Conservation (phyloP, 2,888 invertebrate genomes). For the Eupeodes latifasciatus region DNA sequence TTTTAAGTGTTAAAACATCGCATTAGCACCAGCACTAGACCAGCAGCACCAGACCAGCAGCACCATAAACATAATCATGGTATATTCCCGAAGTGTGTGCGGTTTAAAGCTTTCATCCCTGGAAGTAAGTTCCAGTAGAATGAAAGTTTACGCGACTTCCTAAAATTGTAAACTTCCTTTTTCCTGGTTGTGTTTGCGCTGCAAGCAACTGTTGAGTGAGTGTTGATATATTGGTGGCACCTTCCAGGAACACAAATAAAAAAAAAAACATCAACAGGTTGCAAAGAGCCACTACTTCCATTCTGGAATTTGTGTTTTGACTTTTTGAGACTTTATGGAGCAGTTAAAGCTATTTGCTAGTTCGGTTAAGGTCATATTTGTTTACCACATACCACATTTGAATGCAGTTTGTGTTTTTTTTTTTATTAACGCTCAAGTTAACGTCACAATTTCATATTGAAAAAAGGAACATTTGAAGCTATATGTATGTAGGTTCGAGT, state of each 20-base stretch:
- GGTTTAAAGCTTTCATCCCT: constrained; percentile 66
- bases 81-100: not conserved
- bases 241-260: not conserved
- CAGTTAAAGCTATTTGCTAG: constrained; percentile 18
- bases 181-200: not conserved
- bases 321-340: not conserved
- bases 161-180: not conserved
- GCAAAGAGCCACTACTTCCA: not conserved
- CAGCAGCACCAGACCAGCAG: too few species aligned
- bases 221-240: not conserved
- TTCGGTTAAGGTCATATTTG: constrained; percentile 67
- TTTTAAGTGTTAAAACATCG: constrained; percentile 61
- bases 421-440: not conserved
- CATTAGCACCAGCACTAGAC: constrained; percentile 9
- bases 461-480: not conserved
- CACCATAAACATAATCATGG: too few species aligned
- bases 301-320: not conserved
- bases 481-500: not conserved
- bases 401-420: constrained; percentile 59
- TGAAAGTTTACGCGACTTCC: not conserved
- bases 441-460: constrained; percentile 4
- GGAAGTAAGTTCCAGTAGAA: constrained; percentile 19
- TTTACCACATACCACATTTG: constrained; percentile 55
- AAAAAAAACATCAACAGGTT: constrained; percentile 58
- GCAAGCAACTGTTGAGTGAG: not conserved